Percentiles rank a stretch among this genome's conserved stretches.
Conservation (phyloP, 2,113 vertebrate species). For the Regulus satrapa region DNA sequence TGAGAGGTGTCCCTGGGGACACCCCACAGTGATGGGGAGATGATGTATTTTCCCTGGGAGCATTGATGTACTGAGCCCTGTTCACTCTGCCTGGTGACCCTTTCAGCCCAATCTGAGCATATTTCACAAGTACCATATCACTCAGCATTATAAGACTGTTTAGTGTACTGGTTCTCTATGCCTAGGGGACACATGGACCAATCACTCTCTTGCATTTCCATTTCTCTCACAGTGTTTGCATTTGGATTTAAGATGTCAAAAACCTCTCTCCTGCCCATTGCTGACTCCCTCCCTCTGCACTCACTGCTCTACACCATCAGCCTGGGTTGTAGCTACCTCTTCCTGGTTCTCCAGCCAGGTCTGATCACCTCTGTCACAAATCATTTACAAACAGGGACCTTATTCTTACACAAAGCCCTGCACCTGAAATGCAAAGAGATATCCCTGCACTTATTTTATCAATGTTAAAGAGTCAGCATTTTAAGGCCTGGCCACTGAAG, state of each 20-base stretch:
- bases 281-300: background rate
- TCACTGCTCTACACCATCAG: background rate
- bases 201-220: fast-evolving
- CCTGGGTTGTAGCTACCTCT: background rate
- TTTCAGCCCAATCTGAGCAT: background rate
- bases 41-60: background rate
- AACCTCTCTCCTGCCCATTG: background rate
- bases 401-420: background rate
- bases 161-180: background rate
- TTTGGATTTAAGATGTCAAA: background rate
- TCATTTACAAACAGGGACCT: background rate
- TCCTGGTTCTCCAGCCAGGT: background rate
- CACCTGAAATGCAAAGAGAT: background rate
- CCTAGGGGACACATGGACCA: fast-evolving
- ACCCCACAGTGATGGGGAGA: fast-evolving
- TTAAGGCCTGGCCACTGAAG: background rate
- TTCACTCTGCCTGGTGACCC: background rate
- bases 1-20: background rate
- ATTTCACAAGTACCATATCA: background rate
- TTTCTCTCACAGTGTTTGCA: background rate
- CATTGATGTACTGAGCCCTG: background rate
- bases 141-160: background rate
- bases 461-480: background rate
- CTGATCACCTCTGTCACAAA: background rate
- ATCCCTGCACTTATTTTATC: background rate